Evolutionary conservation across 2,888 invertebrate genomes (phyloP).

Genomic region (Panorpa germanica): DNA sequence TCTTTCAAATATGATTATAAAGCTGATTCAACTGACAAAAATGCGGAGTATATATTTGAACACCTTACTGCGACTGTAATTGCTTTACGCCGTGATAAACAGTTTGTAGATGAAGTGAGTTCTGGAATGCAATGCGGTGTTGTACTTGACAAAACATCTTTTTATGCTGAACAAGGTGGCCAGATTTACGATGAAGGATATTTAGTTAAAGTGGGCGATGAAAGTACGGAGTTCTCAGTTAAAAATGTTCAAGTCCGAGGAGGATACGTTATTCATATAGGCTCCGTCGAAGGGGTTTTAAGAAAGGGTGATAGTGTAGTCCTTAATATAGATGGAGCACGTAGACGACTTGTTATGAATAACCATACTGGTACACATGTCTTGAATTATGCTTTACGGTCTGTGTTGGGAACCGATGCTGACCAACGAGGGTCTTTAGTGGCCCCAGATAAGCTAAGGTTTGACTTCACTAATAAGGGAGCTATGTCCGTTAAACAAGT

Average conservation of each 20-base stretch:
- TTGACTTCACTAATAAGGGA: slow-evolving; percentile 91
- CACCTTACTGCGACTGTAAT: slow-evolving; percentile 57
- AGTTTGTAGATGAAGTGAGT: slow-evolving; percentile 66
- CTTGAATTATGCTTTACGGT: slow-evolving; percentile 82
- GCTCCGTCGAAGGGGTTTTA: slow-evolving; percentile 69
- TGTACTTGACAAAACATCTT: slow-evolving; percentile 77
- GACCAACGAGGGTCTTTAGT: slow-evolving; percentile 96
- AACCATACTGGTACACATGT: slow-evolving; percentile 98
- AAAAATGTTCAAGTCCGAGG: slow-evolving; percentile 88
- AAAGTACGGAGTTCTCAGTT: slow-evolving; percentile 78
- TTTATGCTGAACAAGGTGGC: slow-evolving; percentile 98
- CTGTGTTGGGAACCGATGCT: slow-evolving; percentile 75
- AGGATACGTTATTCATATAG: slow-evolving; percentile 89
- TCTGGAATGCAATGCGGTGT: slow-evolving; percentile 85
- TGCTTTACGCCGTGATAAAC: slow-evolving; percentile 59
- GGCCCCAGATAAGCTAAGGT: slow-evolving; percentile 88
- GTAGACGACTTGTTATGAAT: slow-evolving; percentile 88
- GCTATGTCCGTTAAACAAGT: slow-evolving; percentile 82
- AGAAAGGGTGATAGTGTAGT: slow-evolving; percentile 70
- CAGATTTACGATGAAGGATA: slow-evolving; percentile 95
- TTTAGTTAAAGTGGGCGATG: slow-evolving; percentile 63
- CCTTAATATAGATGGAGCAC: slow-evolving; percentile 63
- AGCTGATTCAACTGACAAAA: slow-evolving; percentile 36
- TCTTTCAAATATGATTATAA: slow-evolving; percentile 78
- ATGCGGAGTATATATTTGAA: slow-evolving; percentile 59